phyloP scores from a whole-genome alignment of 2,888 invertebrate genomes.

The Folsomia candida region DNA sequence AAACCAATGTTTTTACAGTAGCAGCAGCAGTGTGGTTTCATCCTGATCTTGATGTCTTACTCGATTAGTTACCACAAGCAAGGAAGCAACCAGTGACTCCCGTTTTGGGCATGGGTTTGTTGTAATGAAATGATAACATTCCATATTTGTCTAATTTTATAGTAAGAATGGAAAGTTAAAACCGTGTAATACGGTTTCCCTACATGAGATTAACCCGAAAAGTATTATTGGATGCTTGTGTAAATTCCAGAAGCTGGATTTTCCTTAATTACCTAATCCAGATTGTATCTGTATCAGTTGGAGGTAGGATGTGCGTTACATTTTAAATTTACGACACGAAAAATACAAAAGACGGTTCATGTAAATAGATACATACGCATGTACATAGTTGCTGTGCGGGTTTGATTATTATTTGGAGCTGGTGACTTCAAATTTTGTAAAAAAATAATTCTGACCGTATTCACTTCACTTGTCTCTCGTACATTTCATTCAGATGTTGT shows the following conservation, averaged over 20 bases:
- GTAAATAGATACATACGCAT: too few species aligned
- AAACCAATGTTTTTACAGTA: conserved; percentile 15
- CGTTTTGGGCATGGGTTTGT: conserved; percentile 3
- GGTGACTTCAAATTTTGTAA: too few species aligned
- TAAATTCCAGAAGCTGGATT: conserved; percentile 15
- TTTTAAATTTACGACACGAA: too few species aligned
- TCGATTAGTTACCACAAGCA: conserved; percentile 1
- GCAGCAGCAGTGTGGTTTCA: conserved; percentile 3
- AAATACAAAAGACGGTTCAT: too few species aligned
- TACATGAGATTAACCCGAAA: background rate
- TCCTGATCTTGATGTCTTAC: conserved; percentile 16
- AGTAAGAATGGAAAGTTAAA: background rate
- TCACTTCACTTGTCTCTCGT: too few species aligned
- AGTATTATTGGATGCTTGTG: background rate
- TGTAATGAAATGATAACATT: conserved; percentile 1
- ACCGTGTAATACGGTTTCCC: background rate
- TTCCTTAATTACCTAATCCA: background rate
- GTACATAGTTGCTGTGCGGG: too few species aligned
- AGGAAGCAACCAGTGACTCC: background rate
- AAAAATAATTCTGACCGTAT: too few species aligned
- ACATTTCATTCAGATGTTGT: too few species aligned
- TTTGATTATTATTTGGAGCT: too few species aligned
- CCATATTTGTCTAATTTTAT: background rate
- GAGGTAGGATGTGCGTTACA: too few species aligned
- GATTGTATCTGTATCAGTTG: background rate